Conservation (phyloP, 2,888 invertebrate species). For the Notocelia uddmanniana region DNA sequence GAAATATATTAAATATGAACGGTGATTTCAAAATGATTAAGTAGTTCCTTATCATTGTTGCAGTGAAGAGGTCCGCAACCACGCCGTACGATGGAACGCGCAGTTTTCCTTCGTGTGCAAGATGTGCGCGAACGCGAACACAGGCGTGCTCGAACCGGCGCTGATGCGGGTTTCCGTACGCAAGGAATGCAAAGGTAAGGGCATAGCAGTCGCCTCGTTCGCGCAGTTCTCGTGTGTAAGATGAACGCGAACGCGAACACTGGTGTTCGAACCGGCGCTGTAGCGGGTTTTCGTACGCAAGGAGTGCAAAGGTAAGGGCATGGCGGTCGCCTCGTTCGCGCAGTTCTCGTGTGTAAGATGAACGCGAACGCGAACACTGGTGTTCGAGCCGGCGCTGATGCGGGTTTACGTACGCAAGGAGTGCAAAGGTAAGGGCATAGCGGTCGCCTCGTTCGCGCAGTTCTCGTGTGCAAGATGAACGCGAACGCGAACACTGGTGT, state of each 20-base stretch:
- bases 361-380: constrained; percentile 98
- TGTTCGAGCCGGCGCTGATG: constrained; percentile 96
- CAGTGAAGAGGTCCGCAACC: constrained; percentile 97
- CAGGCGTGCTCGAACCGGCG: constrained; percentile 97
- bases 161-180: constrained; percentile 97
- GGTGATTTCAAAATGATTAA: neutral
- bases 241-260: constrained; percentile 98
- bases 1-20: too few species aligned
- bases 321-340: neutral
- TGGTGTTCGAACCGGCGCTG: constrained; percentile 97
- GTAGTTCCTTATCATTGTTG: constrained; percentile 50
- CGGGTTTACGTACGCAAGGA: constrained; percentile 98
- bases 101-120: constrained; percentile 97
- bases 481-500: constrained; percentile 97
- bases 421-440: constrained; percentile 86
- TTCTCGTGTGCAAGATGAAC: constrained; percentile 93
- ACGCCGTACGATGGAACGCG: constrained; percentile 97
- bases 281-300: constrained; percentile 98
- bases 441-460: neutral
- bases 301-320: constrained; percentile 89
- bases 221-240: constrained; percentile 87
- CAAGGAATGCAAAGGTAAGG: constrained; percentile 91
- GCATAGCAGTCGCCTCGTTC: neutral
- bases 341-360: constrained; percentile 91
- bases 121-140: constrained; percentile 98